Evolutionary conservation across 2,113 vertebrate genomes (phyloP).

Genomic region (Tragelaphus imberbis): DNA sequence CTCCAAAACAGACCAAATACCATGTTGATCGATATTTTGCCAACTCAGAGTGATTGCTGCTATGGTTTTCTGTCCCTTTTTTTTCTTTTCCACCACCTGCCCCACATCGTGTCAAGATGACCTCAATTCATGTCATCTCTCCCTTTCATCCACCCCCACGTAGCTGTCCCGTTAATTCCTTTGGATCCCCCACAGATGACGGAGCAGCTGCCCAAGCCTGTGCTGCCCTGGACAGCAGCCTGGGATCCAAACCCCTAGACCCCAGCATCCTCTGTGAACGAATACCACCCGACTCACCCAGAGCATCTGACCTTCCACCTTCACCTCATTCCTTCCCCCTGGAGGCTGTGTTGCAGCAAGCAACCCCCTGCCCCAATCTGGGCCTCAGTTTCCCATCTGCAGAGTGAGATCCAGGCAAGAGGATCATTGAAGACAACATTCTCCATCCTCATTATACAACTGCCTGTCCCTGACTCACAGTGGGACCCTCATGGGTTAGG

Average conservation of each 20-base stretch:
- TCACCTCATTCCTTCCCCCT: not conserved
- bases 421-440: not conserved
- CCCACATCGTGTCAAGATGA: not conserved
- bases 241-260: not conserved
- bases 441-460: not conserved
- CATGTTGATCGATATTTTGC: not conserved
- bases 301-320: not conserved
- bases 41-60: not conserved
- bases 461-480: not conserved
- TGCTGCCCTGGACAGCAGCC: not conserved
- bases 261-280: too few relatives aligned
- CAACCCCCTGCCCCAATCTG: not conserved
- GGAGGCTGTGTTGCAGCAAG: not conserved
- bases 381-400: not conserved
- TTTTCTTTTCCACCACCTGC: not conserved
- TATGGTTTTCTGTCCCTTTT: not conserved
- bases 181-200: not conserved
- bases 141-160: fast-evolving
- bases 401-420: not conserved
- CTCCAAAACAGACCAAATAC: not conserved
- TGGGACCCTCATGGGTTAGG: not conserved
- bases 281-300: fast-evolving
- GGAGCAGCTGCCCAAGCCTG: fast-evolving
- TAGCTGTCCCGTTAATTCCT: not conserved
- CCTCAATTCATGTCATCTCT: not conserved